phyloP scores from a whole-genome alignment of 2,888 invertebrate species.

The Apodemia zela region DNA sequence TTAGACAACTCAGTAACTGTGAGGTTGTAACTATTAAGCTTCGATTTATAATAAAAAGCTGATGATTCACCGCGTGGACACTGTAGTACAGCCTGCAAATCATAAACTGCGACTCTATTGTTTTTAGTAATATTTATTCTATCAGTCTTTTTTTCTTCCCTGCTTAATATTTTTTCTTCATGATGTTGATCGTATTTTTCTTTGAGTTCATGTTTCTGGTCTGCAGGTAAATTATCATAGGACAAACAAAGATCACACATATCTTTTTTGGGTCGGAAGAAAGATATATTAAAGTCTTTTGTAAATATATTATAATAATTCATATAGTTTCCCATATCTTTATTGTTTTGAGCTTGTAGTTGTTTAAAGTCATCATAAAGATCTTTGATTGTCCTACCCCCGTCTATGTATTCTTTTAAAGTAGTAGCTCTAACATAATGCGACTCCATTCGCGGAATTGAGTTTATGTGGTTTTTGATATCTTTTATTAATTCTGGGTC shows the following conservation, averaged over 20 bases:
- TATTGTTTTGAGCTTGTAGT: neutral
- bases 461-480: conserved; percentile 17
- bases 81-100: neutral
- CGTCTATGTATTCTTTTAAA: neutral
- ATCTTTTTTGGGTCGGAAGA: neutral
- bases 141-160: neutral
- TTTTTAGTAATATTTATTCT: neutral
- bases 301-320: neutral
- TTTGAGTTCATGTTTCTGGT: too few species aligned
- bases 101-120: neutral
- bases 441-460: conserved; percentile 19
- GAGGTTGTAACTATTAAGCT: neutral
- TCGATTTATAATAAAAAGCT: conserved; percentile 1
- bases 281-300: neutral
- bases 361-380: neutral
- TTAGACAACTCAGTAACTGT: neutral
- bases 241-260: too few species aligned
- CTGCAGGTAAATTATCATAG: too few species aligned
- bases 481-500: neutral
- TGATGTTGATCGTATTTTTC: neutral
- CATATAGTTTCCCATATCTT: neutral
- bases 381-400: neutral
- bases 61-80: neutral
- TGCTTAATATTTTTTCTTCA: neutral
- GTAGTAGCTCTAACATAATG: conserved; percentile 9